Evolutionary conservation across 30 jellyfish, hydroid and myxozoan species (phyloP).

Genomic region (Chrysaora quinquecirrha): DNA sequence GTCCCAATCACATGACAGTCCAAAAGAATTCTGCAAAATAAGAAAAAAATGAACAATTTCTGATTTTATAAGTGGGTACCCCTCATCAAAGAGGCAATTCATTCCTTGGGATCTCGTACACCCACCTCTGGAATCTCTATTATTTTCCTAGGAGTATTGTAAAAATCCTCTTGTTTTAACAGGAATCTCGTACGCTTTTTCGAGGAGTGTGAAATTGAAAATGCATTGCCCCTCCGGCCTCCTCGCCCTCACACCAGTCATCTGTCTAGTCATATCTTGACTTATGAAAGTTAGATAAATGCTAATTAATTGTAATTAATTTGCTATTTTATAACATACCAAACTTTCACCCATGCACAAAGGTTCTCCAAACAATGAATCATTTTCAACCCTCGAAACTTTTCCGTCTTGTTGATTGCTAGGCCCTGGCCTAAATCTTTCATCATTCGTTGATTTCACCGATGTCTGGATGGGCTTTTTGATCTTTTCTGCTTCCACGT

Average conservation of each 20-base stretch:
- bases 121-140: too few relatives aligned
- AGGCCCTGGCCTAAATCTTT: too few relatives aligned
- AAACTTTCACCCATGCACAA: neutral
- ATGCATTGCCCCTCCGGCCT: neutral
- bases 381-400: neutral
- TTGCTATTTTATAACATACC: neutral
- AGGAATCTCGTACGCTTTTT: too few relatives aligned
- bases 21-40: conserved; percentile 19
- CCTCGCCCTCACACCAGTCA: neutral
- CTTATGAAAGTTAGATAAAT: neutral
- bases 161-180: too few relatives aligned
- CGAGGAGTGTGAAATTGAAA: too few relatives aligned
- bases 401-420: neutral
- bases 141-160: too few relatives aligned
- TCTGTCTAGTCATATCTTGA: neutral
- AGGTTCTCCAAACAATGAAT: neutral
- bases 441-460: too few relatives aligned
- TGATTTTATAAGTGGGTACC: neutral
- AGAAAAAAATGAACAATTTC: neutral
- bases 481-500: conserved; percentile 71
- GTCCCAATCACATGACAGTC: conserved; percentile 29
- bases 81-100: neutral
- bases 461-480: conserved; percentile 15
- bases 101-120: too few relatives aligned
- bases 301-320: neutral